Conservation (phyloP, 2,113 vertebrate species). For the Rissa tridactyla region DNA sequence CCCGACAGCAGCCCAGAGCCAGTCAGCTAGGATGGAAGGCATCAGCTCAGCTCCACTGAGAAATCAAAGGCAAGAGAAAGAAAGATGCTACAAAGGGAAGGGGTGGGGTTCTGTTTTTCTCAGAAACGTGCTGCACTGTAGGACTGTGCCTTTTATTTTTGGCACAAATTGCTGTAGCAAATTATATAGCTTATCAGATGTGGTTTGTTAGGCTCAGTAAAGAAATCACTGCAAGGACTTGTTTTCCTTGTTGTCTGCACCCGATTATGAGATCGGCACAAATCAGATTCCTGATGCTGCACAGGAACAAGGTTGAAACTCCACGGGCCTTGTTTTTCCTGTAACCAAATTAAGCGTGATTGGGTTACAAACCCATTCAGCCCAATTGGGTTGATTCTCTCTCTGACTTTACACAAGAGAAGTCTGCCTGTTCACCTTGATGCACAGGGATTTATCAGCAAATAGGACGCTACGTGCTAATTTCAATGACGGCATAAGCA, state of each 20-base stretch:
- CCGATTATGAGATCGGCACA: slow-evolving; percentile 69
- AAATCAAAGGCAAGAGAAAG: slow-evolving; percentile 47
- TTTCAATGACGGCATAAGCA: background rate
- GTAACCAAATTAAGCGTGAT: slow-evolving; percentile 41
- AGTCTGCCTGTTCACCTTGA: background rate
- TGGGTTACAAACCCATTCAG: slow-evolving; percentile 48
- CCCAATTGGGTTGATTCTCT: background rate
- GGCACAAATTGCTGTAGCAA: slow-evolving; percentile 79
- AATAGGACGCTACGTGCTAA: background rate
- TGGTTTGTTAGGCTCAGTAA: slow-evolving; percentile 74
- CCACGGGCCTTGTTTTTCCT: slow-evolving; percentile 43
- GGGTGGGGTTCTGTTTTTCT: slow-evolving; percentile 74
- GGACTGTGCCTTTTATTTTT: slow-evolving; percentile 79
- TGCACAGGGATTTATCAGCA: background rate
- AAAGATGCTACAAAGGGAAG: slow-evolving; percentile 60
- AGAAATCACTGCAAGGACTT: slow-evolving; percentile 74
- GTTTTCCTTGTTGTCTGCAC: slow-evolving; percentile 73
- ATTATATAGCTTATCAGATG: slow-evolving; percentile 83
- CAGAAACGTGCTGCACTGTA: slow-evolving; percentile 74
- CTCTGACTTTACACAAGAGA: background rate
- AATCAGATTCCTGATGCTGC: slow-evolving; percentile 67
- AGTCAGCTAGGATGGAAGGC: background rate
- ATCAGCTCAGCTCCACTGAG: slow-evolving; percentile 13
- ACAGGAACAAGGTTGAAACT: slow-evolving; percentile 54
- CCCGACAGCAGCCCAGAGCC: background rate